Evolutionary conservation across 2,113 vertebrate genomes (phyloP).

Genomic region (Bungarus multicinctus): DNA sequence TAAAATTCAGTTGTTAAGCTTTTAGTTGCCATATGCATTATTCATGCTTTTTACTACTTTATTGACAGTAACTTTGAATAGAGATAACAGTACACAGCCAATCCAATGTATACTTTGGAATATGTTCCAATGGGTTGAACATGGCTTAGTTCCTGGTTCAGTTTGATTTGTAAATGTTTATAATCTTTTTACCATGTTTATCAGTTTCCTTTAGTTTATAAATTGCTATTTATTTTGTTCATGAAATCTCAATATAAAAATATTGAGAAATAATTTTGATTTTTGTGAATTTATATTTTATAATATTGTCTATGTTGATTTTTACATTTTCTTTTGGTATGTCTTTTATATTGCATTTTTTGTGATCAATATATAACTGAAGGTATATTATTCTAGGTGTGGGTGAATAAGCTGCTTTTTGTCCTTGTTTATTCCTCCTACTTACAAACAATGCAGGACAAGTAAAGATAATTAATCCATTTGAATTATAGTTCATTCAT

Average conservation of each 20-base stretch:
- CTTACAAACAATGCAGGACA: background rate
- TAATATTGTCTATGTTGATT: background rate
- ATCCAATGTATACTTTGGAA: background rate
- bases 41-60: background rate
- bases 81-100: background rate
- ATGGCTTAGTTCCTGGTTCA: background rate
- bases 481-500: background rate
- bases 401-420: background rate
- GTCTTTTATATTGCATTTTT: background rate
- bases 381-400: background rate
- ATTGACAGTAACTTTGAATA: background rate
- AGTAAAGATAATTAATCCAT: background rate
- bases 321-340: background rate
- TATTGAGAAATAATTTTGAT: background rate
- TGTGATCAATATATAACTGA: background rate
- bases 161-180: background rate
- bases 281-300: slow-evolving; percentile 1
- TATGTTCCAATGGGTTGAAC: background rate
- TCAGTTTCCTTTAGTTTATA: slow-evolving; percentile 1
- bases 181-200: background rate
- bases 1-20: background rate
- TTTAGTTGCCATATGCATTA: background rate
- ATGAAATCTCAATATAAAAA: background rate
- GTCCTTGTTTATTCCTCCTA: background rate
- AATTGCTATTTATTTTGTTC: background rate